A percentile compares a stretch with the other conserved stretches of the same genome.
Evolutionary conservation across 1,140 invertebrate genomes (phyloP).

Genomic region (Bombyx mori): ASM3026992v2 NC_085119.1:6873501-6874000

Average conservation of each 20-base stretch:
- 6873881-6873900: conserved; percentile 39
- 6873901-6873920: conserved; percentile 68
- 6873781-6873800: conserved; percentile 2
- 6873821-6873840: conserved; percentile 33
- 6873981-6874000: conserved; percentile 19
- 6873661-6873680: too few relatives aligned
- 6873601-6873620: too few relatives aligned
- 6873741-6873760: not conserved
- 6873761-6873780: not conserved
- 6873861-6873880: conserved; percentile 42
- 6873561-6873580: too few relatives aligned
- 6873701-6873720: not conserved
- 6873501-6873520: too few relatives aligned
- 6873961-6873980: conserved; percentile 55
- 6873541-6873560: too few relatives aligned
- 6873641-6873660: too few relatives aligned
- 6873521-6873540: too few relatives aligned
- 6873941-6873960: conserved; percentile 29
- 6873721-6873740: not conserved
- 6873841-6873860: conserved; percentile 44
- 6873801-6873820: conserved; percentile 24
- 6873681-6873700: too few relatives aligned
- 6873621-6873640: too few relatives aligned
- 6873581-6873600: too few relatives aligned
- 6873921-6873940: conserved; percentile 51